Evolutionary conservation across 1,140 invertebrate species (phyloP).

Genomic region (Stegodyphus dumicola): DNA sequence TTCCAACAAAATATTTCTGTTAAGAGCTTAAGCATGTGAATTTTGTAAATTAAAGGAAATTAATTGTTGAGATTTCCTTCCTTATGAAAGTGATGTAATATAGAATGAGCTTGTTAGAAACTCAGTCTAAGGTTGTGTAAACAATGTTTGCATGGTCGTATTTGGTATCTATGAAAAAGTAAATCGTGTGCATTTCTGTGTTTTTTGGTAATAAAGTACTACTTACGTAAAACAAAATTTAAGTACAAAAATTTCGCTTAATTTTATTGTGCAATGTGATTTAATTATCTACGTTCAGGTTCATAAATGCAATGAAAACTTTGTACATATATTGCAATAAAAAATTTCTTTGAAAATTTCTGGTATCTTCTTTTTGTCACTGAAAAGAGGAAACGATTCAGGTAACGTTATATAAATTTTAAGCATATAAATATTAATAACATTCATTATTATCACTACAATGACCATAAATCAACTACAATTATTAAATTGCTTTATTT

Average conservation of each 20-base stretch:
- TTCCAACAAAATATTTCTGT: no score
- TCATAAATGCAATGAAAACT: constrained; percentile 12
- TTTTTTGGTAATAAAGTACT: not conserved
- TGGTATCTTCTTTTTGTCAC: no score
- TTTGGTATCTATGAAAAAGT: not conserved
- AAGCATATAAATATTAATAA: no score
- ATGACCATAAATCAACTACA: no score
- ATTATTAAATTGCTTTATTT: no score
- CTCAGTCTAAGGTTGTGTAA: not conserved
- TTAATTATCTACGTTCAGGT: constrained; percentile 7
- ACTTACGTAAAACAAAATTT: not conserved
- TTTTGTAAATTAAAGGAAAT: not conserved
- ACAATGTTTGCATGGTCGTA: constrained; percentile 13
- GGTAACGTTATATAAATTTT: no score
- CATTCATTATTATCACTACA: no score
- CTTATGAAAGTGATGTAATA: constrained; percentile 34
- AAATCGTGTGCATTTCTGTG: constrained; percentile 16
- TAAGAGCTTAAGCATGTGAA: no score
- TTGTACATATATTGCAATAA: constrained; percentile 49
- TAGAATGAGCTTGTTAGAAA: constrained; percentile 45
- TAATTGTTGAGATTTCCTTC: constrained; percentile 13
- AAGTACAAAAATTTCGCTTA: not conserved
- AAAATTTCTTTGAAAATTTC: not conserved
- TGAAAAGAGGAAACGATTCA: no score
- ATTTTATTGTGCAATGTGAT: constrained; percentile 13